Conservation (phyloP, 2,797 vertebrate genomes). For the Meda fulgida region DNA sequence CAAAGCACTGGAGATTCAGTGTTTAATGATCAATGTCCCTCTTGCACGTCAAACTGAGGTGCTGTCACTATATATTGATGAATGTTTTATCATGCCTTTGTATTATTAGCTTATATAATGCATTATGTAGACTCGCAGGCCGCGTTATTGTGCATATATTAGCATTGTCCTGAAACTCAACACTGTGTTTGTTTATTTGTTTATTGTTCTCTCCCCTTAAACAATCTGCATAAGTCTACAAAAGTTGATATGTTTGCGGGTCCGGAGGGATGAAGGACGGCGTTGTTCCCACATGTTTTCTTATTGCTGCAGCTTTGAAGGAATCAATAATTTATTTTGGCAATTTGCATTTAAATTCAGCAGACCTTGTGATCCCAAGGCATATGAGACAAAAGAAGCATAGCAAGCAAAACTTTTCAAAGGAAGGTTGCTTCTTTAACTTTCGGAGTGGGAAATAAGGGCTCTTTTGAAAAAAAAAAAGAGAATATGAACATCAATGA, state of each 20-base stretch:
- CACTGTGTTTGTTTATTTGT: neutral
- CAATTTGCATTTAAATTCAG: constrained; percentile 53
- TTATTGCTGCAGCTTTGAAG: constrained; percentile 44
- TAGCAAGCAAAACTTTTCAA: constrained; percentile 41
- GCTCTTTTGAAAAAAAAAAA: neutral
- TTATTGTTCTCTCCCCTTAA: neutral
- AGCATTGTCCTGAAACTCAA: neutral
- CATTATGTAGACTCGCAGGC: neutral
- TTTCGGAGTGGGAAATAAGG: neutral
- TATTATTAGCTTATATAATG: constrained; percentile 2
- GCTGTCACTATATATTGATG: neutral
- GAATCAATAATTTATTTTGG: constrained; percentile 51
- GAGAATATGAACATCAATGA: constrained; percentile 45
- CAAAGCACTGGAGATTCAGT: constrained; percentile 16
- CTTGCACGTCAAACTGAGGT: neutral
- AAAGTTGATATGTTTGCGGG: neutral
- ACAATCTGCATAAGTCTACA: neutral
- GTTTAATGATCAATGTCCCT: neutral
- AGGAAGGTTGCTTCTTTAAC: constrained; percentile 35
- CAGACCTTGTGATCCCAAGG: constrained; percentile 22
- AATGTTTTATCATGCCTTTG: constrained; percentile 8
- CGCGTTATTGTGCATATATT: neutral
- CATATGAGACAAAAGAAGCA: constrained; percentile 25
- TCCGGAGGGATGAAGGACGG: constrained; percentile 12
- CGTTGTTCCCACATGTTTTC: constrained; percentile 22